These are phyloP conservation scores for Psophia crepitans DNA, from an alignment of 2,113 vertebrate species.

Conservation along the genomic window DNA sequence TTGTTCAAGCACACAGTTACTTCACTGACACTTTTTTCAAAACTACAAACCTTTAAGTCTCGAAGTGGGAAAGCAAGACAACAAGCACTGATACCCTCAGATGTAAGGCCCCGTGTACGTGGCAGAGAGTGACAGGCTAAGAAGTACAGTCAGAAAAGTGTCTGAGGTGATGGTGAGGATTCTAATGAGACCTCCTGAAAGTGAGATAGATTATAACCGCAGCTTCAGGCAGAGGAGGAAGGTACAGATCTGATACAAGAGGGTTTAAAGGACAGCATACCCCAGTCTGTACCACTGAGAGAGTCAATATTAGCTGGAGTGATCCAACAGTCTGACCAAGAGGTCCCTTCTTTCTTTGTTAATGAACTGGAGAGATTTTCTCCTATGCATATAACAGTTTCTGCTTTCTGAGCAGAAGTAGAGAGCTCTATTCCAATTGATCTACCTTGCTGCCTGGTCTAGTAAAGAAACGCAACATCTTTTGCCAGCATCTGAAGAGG, in stretches of 20 bases:
- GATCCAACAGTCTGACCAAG: neutral
- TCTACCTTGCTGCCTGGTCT: neutral
- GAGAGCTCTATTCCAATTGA: neutral
- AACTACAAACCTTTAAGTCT: neutral
- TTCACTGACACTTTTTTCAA: neutral
- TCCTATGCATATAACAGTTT: neutral
- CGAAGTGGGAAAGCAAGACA: neutral
- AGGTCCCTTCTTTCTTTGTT: neutral
- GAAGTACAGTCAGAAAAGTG: neutral
- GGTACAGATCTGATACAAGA: neutral
- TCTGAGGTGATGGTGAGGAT: neutral
- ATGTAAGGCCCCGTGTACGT: accelerated
- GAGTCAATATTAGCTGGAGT: neutral
- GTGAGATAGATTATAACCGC: neutral
- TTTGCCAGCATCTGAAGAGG: neutral
- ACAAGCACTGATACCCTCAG: neutral
- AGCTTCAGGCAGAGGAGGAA: neutral
- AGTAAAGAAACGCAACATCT: neutral
- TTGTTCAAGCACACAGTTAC: neutral
- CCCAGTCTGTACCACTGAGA: neutral
- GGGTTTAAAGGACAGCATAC: neutral
- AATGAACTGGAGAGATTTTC: neutral
- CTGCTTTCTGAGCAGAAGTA: neutral
- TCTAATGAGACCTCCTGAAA: neutral
- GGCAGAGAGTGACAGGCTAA: neutral